Percentiles rank a stretch among this genome's conserved stretches.
These are phyloP conservation scores for Trachops cirrhosus DNA, from an alignment of 2,797 vertebrate species.

Conservation along the genomic window DNA sequence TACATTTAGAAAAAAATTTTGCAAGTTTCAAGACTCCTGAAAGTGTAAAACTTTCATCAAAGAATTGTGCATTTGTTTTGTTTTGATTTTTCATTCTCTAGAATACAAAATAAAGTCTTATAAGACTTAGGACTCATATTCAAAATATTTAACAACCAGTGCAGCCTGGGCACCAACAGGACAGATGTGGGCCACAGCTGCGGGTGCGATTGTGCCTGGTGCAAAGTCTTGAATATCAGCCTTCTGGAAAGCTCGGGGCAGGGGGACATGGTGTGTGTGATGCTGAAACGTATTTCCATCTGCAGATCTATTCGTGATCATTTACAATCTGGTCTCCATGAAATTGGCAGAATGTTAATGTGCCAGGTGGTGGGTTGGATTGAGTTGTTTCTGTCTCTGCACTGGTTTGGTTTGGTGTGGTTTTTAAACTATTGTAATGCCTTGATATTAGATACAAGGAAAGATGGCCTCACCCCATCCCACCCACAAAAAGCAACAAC, in stretches of 20 bases:
- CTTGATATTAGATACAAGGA: not conserved
- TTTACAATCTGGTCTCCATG: not conserved
- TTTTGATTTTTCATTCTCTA: not conserved
- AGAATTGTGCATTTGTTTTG: not conserved
- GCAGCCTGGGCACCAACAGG: not conserved
- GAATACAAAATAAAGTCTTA: not conserved
- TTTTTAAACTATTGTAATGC: not conserved
- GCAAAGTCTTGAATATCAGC: not conserved
- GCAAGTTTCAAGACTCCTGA: not conserved
- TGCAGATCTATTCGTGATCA: not conserved
- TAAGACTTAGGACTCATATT: not conserved
- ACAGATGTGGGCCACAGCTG: fast-evolving
- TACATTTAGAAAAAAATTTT: conserved; percentile 27
- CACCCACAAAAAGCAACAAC: not conserved
- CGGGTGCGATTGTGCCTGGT: not conserved
- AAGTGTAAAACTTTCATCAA: conserved; percentile 19
- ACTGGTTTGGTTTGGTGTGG: not conserved
- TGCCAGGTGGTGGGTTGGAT: not conserved
- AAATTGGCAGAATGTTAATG: not conserved
- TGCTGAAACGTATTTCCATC: not conserved
- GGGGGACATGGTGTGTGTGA: no score
- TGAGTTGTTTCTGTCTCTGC: not conserved
- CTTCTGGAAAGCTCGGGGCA: not conserved
- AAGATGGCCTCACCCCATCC: not conserved
- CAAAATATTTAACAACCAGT: not conserved